phyloP scores from a whole-genome alignment of 2,797 vertebrate genomes.

The Hipposideros larvatus region DNA sequence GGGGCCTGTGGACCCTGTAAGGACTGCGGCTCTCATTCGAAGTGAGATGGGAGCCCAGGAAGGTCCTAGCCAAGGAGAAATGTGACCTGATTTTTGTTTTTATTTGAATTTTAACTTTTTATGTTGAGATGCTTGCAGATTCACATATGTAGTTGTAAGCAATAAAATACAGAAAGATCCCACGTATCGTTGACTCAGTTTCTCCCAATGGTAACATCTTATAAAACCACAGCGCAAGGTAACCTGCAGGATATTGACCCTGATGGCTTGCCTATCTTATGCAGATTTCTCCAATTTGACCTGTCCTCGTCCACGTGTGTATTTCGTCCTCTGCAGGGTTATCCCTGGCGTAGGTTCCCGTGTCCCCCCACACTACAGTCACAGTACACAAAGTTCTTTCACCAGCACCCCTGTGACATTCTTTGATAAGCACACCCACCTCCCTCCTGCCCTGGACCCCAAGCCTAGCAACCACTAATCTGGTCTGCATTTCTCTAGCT shows the following conservation, averaged over 20 bases:
- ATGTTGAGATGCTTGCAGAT: neutral
- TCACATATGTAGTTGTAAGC: neutral
- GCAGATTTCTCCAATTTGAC: too few relatives aligned
- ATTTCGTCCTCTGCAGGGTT: fast-evolving
- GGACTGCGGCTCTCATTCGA: neutral
- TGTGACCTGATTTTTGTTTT: neutral
- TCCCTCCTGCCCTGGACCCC: neutral
- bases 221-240: fast-evolving
- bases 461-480: fast-evolving
- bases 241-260: fast-evolving
- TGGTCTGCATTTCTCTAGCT: neutral
- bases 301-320: fast-evolving
- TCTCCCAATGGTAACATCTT: neutral
- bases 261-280: fast-evolving
- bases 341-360: fast-evolving
- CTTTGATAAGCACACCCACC: neutral
- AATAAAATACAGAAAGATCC: neutral
- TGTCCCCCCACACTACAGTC: fast-evolving
- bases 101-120: neutral
- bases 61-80: neutral
- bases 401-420: fast-evolving
- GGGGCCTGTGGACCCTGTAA: neutral
- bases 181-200: fast-evolving
- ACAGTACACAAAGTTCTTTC: fast-evolving
- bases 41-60: neutral